Conservation (phyloP, 2,113 vertebrate species). For the Ellobius talpinus region DNA sequence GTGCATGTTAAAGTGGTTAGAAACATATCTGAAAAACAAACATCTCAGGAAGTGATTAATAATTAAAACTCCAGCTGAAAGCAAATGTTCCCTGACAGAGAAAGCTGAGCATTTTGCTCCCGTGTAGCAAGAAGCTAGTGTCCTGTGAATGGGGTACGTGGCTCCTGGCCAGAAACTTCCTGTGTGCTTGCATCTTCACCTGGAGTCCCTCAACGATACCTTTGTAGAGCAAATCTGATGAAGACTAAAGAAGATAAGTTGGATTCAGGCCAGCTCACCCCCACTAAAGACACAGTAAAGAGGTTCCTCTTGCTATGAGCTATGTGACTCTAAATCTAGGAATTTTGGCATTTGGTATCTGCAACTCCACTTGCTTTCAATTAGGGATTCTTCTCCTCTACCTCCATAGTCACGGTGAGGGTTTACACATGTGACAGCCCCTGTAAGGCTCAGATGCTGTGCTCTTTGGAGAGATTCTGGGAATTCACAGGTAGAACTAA, state of each 20-base stretch:
- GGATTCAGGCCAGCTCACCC: not conserved
- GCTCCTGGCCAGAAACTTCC: not conserved
- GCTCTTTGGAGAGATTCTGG: not conserved
- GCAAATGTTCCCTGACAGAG: not conserved
- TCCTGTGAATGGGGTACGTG: not conserved
- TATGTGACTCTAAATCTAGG: not conserved
- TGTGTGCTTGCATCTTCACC: not conserved
- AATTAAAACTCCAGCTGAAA: slow-evolving; percentile 57
- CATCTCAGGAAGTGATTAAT: slow-evolving; percentile 56
- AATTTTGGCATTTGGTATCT: not conserved
- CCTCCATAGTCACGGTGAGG: not conserved
- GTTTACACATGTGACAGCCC: not conserved
- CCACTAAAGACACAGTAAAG: not conserved
- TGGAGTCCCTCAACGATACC: not conserved
- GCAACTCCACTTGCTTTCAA: not conserved
- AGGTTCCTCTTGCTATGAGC: not conserved
- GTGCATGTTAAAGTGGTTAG: slow-evolving; percentile 23
- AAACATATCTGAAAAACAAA: slow-evolving; percentile 59
- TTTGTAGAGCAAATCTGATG: not conserved
- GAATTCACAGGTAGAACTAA: not conserved
- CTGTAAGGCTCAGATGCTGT: not conserved
- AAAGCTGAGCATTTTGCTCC: not conserved
- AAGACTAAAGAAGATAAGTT: not conserved
- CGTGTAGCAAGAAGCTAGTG: not conserved
- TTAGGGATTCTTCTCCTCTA: not conserved